These are phyloP conservation scores for Eristalis pertinax DNA, from an alignment of 2,888 invertebrate genomes.

Conservation along the genomic window DNA sequence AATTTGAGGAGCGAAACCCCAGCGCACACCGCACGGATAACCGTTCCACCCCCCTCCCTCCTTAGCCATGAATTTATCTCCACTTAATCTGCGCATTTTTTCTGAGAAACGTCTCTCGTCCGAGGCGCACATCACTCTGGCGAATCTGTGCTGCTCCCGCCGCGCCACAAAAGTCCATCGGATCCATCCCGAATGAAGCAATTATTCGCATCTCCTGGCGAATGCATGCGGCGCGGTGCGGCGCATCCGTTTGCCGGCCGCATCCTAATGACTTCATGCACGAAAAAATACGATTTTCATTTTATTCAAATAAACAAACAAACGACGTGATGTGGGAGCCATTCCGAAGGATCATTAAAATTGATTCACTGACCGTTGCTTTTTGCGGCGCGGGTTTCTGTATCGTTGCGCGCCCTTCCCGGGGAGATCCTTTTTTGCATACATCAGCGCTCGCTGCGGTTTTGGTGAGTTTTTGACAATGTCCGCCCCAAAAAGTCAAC, in stretches of 20 bases:
- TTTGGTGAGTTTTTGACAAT: slow-evolving; percentile 60
- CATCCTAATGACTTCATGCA: slow-evolving; percentile 66
- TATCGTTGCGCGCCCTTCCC: slow-evolving; percentile 26
- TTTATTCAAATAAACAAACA: slow-evolving; percentile 71
- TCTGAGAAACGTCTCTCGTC: slow-evolving; percentile 54
- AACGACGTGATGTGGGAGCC: slow-evolving; percentile 70
- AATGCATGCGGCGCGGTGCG: not conserved
- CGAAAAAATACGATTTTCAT: slow-evolving; percentile 59
- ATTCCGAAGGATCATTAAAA: slow-evolving; percentile 75
- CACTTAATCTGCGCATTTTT: slow-evolving; percentile 49
- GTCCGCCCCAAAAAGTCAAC: slow-evolving; percentile 46
- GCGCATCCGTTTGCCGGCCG: slow-evolving; percentile 12
- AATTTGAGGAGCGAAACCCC: slow-evolving; percentile 26
- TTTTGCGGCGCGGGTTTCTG: not conserved
- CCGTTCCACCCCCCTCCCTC: too few species aligned
- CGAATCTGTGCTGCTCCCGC: slow-evolving; percentile 13
- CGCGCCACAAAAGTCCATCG: too few species aligned
- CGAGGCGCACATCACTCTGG: slow-evolving; percentile 47
- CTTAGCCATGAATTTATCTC: slow-evolving; percentile 43
- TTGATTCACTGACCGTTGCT: slow-evolving; percentile 69
- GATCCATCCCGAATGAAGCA: slow-evolving; percentile 59
- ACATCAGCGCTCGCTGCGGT: slow-evolving; percentile 48
- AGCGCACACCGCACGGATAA: not conserved
- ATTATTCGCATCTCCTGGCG: slow-evolving; percentile 48
- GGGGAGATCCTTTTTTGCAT: slow-evolving; percentile 69